These are phyloP conservation scores for Adela reaumurella DNA, from an alignment of 2,888 invertebrate species.

Conservation along the genomic window DNA sequence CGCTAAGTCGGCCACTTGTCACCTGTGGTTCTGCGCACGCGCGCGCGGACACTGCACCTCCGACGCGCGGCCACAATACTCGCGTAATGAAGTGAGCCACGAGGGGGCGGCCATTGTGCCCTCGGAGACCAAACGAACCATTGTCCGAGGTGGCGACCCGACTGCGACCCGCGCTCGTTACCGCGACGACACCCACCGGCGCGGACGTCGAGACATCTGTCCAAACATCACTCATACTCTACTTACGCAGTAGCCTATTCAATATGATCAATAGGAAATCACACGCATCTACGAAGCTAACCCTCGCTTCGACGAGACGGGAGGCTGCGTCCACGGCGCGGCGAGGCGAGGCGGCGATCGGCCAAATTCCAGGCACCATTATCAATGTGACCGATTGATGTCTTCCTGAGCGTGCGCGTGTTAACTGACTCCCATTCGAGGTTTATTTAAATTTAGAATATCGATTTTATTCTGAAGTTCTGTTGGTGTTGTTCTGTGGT, in stretches of 20 bases:
- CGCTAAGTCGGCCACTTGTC: too few relatives aligned
- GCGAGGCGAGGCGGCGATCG: too few relatives aligned
- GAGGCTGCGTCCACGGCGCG: too few relatives aligned
- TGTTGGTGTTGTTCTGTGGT: too few relatives aligned
- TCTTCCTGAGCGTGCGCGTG: neutral
- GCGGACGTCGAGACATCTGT: neutral
- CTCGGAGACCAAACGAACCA: slow-evolving; percentile 37
- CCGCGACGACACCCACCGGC: slow-evolving; percentile 15
- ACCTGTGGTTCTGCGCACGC: slow-evolving; percentile 10
- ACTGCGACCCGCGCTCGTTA: slow-evolving; percentile 20
- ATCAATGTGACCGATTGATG: too few relatives aligned
- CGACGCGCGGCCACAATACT: slow-evolving; percentile 33
- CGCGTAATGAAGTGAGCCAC: slow-evolving; percentile 55
- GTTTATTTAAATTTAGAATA: neutral
- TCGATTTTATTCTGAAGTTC: neutral
- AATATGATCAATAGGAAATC: neutral
- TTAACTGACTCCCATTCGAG: neutral
- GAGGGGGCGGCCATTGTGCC: slow-evolving; percentile 46
- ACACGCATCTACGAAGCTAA: neutral
- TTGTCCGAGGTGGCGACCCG: slow-evolving; percentile 23
- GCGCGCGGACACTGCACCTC: slow-evolving; percentile 28
- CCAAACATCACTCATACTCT: neutral
- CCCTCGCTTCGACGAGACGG: too few relatives aligned
- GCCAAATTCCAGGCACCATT: too few relatives aligned
- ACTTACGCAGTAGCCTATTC: neutral